Conservation (phyloP, 2,888 invertebrate genomes). For the Oxystoma pomonae region DNA sequence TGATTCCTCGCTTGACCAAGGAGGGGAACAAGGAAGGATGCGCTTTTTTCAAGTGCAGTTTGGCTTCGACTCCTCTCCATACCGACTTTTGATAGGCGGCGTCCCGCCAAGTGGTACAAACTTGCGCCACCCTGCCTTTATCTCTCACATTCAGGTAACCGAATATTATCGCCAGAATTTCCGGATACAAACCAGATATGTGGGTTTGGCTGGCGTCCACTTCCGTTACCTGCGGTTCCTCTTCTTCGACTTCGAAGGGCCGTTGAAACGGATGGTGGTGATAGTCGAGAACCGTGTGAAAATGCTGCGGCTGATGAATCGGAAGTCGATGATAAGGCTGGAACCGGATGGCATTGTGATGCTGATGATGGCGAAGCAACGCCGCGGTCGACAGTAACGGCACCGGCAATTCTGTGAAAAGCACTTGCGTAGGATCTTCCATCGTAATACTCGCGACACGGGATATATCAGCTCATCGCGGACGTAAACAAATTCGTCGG, state of each 20-base stretch:
- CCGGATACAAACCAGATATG: constrained; percentile 86
- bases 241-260: constrained; percentile 28
- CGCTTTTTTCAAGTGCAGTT: constrained; percentile 79
- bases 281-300: constrained; percentile 46
- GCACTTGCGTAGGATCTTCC: constrained; percentile 54
- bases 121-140: constrained; percentile 86
- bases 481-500: constrained; percentile 34
- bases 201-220: constrained; percentile 57
- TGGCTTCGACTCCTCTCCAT: constrained; percentile 92
- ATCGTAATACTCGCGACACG: constrained; percentile 42
- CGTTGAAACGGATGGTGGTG: constrained; percentile 36
- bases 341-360: constrained; percentile 49
- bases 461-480: constrained; percentile 46
- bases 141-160: constrained; percentile 83
- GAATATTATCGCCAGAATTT: constrained; percentile 89
- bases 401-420: constrained; percentile 57
- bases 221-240: constrained; percentile 29
- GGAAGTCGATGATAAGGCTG: constrained; percentile 60
- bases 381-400: constrained; percentile 52
- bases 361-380: constrained; percentile 51
- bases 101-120: constrained; percentile 85
- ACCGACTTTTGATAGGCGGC: constrained; percentile 90
- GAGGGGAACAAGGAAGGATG: constrained; percentile 82
- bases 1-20: constrained; percentile 81
- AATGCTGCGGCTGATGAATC: constrained; percentile 57